A percentile compares a stretch with the other conserved stretches of the same genome.
These are phyloP conservation scores for Eonycteris spelaea DNA, from an alignment of 2,113 vertebrate species.

Conservation along the genomic window DNA sequence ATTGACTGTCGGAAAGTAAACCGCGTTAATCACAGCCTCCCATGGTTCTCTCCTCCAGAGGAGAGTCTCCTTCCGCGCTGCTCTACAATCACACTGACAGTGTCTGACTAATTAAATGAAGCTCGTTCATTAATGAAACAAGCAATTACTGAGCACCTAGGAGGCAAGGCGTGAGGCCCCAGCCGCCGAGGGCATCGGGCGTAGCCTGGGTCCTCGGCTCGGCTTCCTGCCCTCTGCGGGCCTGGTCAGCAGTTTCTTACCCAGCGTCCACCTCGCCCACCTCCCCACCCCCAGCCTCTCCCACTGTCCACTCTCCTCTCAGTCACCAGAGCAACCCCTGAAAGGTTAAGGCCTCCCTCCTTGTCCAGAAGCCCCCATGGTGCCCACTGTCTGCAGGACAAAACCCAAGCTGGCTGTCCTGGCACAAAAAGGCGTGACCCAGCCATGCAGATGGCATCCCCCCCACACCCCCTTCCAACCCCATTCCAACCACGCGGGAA, in stretches of 20 bases:
- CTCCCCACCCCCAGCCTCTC: not conserved
- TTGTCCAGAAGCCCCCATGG: not conserved
- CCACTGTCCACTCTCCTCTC: not conserved
- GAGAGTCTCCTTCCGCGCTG: not conserved
- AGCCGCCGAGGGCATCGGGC: rapidly evolving
- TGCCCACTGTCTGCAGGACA: not conserved
- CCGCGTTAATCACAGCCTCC: not conserved
- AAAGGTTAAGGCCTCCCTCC: not conserved
- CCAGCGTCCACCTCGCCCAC: not conserved
- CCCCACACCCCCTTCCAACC: no score
- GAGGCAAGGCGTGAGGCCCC: not conserved
- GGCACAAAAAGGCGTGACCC: not conserved
- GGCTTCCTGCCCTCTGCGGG: not conserved
- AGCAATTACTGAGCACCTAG: not conserved
- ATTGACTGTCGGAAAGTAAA: not conserved
- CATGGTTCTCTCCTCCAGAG: not conserved
- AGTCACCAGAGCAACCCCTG: not conserved
- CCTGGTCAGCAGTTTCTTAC: not conserved
- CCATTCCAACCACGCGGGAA: not conserved
- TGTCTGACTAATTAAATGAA: constrained; percentile 32
- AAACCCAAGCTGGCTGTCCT: not conserved
- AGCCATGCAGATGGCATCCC: not conserved
- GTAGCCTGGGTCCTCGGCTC: rapidly evolving
- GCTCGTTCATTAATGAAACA: not conserved
- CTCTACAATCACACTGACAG: not conserved